Conservation (phyloP, 2,113 vertebrate species). For the Aleadryas rufinucha region DNA sequence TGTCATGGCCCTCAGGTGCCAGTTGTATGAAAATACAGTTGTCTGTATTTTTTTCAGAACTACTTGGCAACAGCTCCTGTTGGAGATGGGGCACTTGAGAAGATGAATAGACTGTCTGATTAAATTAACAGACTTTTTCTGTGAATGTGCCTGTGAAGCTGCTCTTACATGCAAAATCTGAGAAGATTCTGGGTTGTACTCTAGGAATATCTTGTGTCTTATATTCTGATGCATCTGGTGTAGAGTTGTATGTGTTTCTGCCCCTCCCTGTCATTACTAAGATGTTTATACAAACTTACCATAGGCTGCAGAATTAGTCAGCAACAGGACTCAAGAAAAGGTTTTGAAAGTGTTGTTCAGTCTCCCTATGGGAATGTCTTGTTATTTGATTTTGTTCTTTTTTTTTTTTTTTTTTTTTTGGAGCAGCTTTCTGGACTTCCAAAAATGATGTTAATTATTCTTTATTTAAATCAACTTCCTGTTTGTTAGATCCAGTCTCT, state of each 20-base stretch:
- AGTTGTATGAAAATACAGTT: neutral
- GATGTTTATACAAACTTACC: neutral
- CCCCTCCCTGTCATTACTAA: neutral
- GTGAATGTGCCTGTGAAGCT: neutral
- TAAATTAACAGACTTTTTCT: neutral
- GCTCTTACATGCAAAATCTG: neutral
- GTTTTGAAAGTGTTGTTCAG: neutral
- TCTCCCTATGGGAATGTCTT: neutral
- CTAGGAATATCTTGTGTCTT: neutral
- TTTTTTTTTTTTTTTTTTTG: neutral
- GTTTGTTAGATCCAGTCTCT: neutral
- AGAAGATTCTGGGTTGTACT: neutral
- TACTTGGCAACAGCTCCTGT: neutral
- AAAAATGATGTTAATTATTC: neutral
- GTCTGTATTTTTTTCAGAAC: neutral
- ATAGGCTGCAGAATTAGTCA: neutral
- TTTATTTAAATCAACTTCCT: constrained; percentile 22
- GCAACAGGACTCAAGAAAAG: neutral
- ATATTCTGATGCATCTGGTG: neutral
- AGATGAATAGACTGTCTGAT: neutral
- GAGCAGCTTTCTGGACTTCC: neutral
- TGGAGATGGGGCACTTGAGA: neutral
- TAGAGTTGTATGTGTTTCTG: neutral
- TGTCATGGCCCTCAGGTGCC: neutral
- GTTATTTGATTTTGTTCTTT: neutral